These are phyloP conservation scores for Sinhomidia bicolor DNA, from an alignment of 2,888 invertebrate species.

Conservation along the genomic window DNA sequence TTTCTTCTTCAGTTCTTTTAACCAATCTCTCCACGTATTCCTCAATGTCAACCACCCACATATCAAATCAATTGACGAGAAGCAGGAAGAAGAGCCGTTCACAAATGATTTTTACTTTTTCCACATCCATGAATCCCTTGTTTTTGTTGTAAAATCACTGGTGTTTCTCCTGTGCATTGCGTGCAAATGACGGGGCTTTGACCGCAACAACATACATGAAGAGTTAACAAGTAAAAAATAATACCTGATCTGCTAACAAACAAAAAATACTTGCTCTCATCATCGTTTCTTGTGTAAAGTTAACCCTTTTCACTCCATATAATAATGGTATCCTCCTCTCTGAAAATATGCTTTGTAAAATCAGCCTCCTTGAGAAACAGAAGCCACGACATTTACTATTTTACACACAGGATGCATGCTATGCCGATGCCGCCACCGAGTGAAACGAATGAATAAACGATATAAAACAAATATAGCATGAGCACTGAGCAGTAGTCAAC, in stretches of 20 bases:
- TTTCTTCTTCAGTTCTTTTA: slow-evolving; percentile 65
- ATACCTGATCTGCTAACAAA: neutral
- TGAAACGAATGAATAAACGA: too few relatives aligned
- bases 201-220: slow-evolving; percentile 18
- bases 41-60: slow-evolving; percentile 74
- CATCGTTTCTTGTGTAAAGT: too few relatives aligned
- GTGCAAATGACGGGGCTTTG: slow-evolving; percentile 38
- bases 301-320: too few relatives aligned
- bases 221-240: neutral
- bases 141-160: neutral
- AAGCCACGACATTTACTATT: too few relatives aligned
- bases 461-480: too few relatives aligned
- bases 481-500: too few relatives aligned
- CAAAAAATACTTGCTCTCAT: too few relatives aligned
- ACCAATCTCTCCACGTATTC: slow-evolving; percentile 51
- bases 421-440: too few relatives aligned
- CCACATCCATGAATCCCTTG: neutral
- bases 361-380: too few relatives aligned
- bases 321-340: too few relatives aligned
- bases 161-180: neutral
- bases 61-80: slow-evolving; percentile 68
- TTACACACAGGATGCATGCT: too few relatives aligned
- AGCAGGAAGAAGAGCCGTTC: slow-evolving; percentile 62
- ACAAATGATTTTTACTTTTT: slow-evolving; percentile 37
- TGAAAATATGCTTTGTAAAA: too few relatives aligned